Conservation (phyloP, 2,888 invertebrate species). For the Nymphalis polychloros region DNA sequence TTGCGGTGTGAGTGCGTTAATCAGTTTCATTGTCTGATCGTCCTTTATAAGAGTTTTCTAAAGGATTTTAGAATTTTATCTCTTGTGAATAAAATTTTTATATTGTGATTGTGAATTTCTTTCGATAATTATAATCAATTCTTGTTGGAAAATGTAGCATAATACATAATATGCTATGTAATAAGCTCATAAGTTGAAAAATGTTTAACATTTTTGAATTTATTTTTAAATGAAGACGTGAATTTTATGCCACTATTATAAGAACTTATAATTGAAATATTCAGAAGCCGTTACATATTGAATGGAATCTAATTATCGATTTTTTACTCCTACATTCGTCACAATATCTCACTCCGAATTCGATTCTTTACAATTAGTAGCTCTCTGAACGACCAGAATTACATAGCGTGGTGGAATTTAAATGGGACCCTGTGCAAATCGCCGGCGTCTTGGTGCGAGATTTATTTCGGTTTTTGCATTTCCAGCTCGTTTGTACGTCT, state of each 20-base stretch:
- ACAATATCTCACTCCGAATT: slow-evolving; percentile 20
- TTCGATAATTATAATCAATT: no score
- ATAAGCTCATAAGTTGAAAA: no score
- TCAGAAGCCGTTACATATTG: not conserved
- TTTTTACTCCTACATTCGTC: not conserved
- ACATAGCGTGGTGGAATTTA: slow-evolving; percentile 61
- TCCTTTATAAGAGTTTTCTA: not conserved
- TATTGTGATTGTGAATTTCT: not conserved
- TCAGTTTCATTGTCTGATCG: slow-evolving; percentile 6
- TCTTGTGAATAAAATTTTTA: not conserved
- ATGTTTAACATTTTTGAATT: no score
- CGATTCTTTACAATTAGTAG: slow-evolving; percentile 25
- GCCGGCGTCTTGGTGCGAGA: slow-evolving; percentile 59
- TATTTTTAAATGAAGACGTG: no score
- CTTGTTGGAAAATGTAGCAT: no score
- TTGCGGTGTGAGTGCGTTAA: slow-evolving; percentile 1
- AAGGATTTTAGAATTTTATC: slow-evolving; percentile 9
- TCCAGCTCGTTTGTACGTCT: slow-evolving; percentile 49
- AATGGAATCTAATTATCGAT: no score
- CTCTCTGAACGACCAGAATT: slow-evolving; percentile 44
- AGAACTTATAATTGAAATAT: not conserved
- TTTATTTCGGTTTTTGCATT: slow-evolving; percentile 74
- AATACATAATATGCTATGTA: no score
- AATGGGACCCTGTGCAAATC: slow-evolving; percentile 57
- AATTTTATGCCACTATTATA: no score